Conservation (phyloP, 1,140 invertebrate species). For the Rhyzopertha dominica region DNA sequence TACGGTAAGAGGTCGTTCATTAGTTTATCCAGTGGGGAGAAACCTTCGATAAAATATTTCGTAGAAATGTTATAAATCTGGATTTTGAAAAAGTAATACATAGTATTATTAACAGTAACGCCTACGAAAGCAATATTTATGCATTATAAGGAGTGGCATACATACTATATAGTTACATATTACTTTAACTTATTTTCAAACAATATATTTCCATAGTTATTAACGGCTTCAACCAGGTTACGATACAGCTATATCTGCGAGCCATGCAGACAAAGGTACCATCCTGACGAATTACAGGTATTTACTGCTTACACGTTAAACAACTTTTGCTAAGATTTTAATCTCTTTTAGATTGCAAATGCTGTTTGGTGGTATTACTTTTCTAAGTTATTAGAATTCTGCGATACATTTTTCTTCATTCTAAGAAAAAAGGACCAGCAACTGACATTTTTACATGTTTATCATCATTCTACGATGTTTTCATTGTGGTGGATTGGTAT, state of each 20-base stretch:
- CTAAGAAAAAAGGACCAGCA: slow-evolving; percentile 83
- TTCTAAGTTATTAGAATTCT: slow-evolving; percentile 90
- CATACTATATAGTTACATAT: too few species aligned
- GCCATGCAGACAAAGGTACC: slow-evolving; percentile 73
- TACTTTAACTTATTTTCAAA: slow-evolving; percentile 4
- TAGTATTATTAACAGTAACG: too few species aligned
- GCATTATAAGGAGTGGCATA: too few species aligned
- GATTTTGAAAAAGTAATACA: too few species aligned
- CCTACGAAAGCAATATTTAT: too few species aligned
- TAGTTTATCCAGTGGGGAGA: too few species aligned
- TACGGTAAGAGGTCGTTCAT: too few species aligned
- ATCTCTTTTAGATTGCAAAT: slow-evolving; percentile 69
- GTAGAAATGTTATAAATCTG: too few species aligned
- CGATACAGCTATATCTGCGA: slow-evolving; percentile 88
- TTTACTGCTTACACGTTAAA: slow-evolving; percentile 9
- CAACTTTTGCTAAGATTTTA: slow-evolving; percentile 6
- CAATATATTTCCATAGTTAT: slow-evolving; percentile 54
- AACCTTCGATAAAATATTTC: too few species aligned
- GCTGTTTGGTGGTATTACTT: slow-evolving; percentile 97
- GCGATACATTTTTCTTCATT: slow-evolving; percentile 90
- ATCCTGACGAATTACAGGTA: slow-evolving; percentile 81
- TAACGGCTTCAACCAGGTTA: slow-evolving; percentile 66
- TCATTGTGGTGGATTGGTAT: slow-evolving; percentile 93
- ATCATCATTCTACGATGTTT: slow-evolving; percentile 92
- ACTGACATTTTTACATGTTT: slow-evolving; percentile 84